Evolutionary conservation across 2,888 invertebrate genomes (phyloP), one percentile per base, ranked within the genome.

Genomic region (Malacosoma neustria): DNA sequence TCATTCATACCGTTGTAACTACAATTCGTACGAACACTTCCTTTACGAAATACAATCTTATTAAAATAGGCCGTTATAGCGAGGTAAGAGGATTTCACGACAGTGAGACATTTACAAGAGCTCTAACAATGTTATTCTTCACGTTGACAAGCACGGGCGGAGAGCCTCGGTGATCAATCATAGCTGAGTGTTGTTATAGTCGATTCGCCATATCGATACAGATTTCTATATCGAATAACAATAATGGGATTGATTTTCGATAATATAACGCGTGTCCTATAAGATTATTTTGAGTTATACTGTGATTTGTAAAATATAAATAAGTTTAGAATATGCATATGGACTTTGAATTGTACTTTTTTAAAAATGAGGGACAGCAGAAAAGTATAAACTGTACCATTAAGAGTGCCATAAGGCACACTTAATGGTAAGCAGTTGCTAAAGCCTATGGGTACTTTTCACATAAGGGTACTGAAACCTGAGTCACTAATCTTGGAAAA

Each of bases 41-140:
- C 35, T 29, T 34, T 4, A 14, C 4, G 32, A 43, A 42, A 14
- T 43, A 34, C 32, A 31, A 35, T 46, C 34, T 22, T 5, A 22
- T 7, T 9, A 22, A 22, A 22, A 22, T 22, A 22, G 22, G 22
- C 22, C 3, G 4, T 2, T 22, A 2, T 22, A 22, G 22, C 9
- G 22, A 22, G 22, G 47, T 76, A 72, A 77, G 72, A 71, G 72
- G 73, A 77, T 80, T 80, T 72, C 46, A 67, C 65, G 51, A 60
- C 68, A 66, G 59, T 65, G 67, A 74, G 70, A 72, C 72, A 71
- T 73, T 76, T 77, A 82, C 79, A 76, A 74, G 73, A 61, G 69
- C 65, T 59, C 64, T 73, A 73, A 76, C 80, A 84, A 74, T 80
- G 80, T 82, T 82, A 80, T 85, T 84, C 76, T 79, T 72, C 67